These are phyloP conservation scores for Dendropsophus ebraccatus DNA, from an alignment of 2,113 vertebrate genomes.

Conservation along the genomic window DNA sequence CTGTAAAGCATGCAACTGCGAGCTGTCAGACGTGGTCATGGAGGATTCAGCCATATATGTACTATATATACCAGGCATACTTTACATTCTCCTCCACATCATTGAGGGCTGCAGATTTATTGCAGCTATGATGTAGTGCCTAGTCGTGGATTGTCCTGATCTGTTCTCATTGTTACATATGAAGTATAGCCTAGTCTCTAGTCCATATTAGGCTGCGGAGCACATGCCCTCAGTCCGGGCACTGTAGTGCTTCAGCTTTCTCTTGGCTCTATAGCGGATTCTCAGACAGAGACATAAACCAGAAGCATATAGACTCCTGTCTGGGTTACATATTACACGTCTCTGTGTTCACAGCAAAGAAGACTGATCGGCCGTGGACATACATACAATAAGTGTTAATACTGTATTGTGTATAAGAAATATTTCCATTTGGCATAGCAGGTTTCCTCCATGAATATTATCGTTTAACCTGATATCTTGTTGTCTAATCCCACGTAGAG, in stretches of 20 bases:
- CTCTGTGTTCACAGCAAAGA: not conserved
- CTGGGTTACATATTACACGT: conserved; percentile 31
- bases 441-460: not conserved
- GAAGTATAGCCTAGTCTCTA: conserved; percentile 32
- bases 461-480: not conserved
- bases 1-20: not conserved
- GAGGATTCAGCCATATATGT: not conserved
- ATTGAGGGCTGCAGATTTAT: not conserved
- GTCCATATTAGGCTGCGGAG: conserved; percentile 53
- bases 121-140: not conserved
- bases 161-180: not conserved
- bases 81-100: not conserved
- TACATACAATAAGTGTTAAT: too few relatives aligned
- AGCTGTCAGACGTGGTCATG: not conserved
- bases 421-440: not conserved
- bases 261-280: conserved; percentile 9
- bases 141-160: not conserved
- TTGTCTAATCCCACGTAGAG: conserved; percentile 16
- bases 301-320: conserved; percentile 26
- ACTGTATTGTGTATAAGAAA: not conserved
- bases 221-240: conserved; percentile 38
- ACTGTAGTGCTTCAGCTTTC: conserved; percentile 27
- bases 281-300: conserved; percentile 48
- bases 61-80: not conserved
- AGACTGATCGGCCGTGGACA: too few relatives aligned